Evolutionary conservation across 2,888 invertebrate species (phyloP).

Genomic region (Gasteruption jaculator): DNA sequence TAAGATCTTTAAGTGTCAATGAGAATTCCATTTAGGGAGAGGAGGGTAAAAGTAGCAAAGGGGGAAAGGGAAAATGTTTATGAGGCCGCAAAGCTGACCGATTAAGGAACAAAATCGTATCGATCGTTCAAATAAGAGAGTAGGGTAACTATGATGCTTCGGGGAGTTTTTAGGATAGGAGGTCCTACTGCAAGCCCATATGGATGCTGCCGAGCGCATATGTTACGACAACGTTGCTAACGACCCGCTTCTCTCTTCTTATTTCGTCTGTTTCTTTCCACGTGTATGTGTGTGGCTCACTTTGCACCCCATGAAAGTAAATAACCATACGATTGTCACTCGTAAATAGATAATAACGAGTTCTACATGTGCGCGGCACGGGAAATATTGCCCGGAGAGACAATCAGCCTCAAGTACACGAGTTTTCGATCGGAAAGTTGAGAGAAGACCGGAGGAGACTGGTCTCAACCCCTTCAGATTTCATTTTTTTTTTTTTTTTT

Average conservation of each 20-base stretch:
- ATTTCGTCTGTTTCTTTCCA: too few relatives aligned
- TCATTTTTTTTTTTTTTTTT: too few relatives aligned
- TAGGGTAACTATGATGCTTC: conserved; percentile 7
- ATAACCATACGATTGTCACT: conserved; percentile 46
- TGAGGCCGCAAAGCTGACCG: conserved; percentile 26
- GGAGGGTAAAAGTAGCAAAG: too few relatives aligned
- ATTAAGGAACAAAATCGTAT: conserved; percentile 35
- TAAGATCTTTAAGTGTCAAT: too few relatives aligned
- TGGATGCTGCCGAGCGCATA: conserved; percentile 51
- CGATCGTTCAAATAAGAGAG: conserved; percentile 29
- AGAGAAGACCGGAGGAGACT: conserved; percentile 7
- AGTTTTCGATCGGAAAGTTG: conserved; percentile 8
- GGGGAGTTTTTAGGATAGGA: background rate
- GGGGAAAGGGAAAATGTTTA: conserved; percentile 8
- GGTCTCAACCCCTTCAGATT: conserved; percentile 1
- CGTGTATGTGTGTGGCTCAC: conserved; percentile 49
- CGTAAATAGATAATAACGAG: conserved; percentile 41
- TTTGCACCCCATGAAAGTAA: conserved; percentile 43
- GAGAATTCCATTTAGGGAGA: too few relatives aligned
- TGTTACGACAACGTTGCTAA: conserved; percentile 51
- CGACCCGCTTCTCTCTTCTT: conserved; percentile 49
- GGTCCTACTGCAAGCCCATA: conserved; percentile 41
- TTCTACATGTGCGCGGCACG: too few relatives aligned
- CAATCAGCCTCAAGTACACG: too few relatives aligned
- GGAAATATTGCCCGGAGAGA: too few relatives aligned